phyloP scores from a whole-genome alignment of 2,113 vertebrate species.

The Vidua macroura region DNA sequence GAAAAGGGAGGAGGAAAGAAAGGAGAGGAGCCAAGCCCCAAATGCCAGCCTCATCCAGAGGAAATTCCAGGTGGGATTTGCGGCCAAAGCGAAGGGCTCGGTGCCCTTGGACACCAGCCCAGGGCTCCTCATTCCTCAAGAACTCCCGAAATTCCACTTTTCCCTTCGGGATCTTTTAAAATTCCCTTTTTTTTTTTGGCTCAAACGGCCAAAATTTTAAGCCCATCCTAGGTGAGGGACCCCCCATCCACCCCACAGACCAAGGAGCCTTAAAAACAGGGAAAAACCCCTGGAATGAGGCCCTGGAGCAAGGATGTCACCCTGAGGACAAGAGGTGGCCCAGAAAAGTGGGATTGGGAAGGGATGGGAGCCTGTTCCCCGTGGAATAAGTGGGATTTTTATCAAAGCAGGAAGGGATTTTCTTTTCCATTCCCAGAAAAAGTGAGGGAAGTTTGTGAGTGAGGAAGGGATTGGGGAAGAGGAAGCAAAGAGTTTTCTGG shows the following conservation, averaged over 20 bases:
- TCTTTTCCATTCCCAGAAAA: neutral
- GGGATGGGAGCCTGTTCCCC: neutral
- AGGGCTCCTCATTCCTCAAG: neutral
- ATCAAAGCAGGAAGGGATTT: neutral
- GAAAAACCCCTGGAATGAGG: neutral
- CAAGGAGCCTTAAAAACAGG: neutral
- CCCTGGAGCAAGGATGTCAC: neutral
- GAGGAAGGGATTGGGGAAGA: neutral
- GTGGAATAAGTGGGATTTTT: neutral
- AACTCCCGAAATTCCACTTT: fast-evolving
- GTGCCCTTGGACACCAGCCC: neutral
- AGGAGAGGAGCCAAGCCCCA: neutral
- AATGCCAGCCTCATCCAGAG: neutral
- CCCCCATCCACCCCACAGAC: neutral
- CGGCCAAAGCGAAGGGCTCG: fast-evolving
- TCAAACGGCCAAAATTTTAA: neutral
- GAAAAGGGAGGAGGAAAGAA: neutral
- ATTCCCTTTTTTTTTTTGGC: neutral
- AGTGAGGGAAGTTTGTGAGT: neutral
- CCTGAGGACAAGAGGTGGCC: neutral
- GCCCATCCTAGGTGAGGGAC: fast-evolving
- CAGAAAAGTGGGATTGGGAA: neutral
- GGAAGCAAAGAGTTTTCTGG: neutral
- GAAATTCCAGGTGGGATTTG: neutral
- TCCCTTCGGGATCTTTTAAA: fast-evolving